These are phyloP conservation scores for Uloborus plumipes DNA, from an alignment of 2,888 invertebrate species.

Conservation along the genomic window DNA sequence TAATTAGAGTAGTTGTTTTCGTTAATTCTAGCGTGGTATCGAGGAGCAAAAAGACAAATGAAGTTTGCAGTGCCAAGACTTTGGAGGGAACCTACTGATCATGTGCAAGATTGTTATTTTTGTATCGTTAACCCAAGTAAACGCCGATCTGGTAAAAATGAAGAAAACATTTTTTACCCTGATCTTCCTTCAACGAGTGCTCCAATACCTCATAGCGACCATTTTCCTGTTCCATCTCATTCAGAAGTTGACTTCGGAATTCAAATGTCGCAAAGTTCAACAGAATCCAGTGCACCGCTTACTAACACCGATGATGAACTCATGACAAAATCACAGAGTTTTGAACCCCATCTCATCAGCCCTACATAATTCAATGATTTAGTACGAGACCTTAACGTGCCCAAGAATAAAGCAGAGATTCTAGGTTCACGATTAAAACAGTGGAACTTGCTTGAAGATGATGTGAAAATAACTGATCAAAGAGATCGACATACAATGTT, in stretches of 20 bases:
- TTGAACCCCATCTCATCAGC: not conserved
- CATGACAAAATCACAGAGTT: not conserved
- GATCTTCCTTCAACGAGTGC: not conserved
- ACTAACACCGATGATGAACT: not conserved
- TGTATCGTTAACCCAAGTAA: slow-evolving; percentile 3
- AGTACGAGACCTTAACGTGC: not conserved
- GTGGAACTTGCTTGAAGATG: slow-evolving; percentile 1
- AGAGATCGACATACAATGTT: not conserved
- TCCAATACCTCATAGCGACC: not conserved
- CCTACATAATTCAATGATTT: not conserved
- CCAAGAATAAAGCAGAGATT: too few relatives aligned
- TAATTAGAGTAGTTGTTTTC: too few relatives aligned
- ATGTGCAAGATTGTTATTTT: not conserved
- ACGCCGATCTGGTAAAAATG: not conserved
- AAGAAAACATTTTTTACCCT: not conserved
- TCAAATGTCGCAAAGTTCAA: not conserved
- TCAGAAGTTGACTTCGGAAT: not conserved
- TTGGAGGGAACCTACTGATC: slow-evolving; percentile 4
- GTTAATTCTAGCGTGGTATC: slow-evolving; percentile 2
- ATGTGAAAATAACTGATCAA: slow-evolving; percentile 7
- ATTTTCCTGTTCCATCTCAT: not conserved
- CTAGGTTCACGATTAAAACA: not conserved
- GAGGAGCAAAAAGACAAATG: not conserved
- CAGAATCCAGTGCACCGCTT: slow-evolving; percentile 1
- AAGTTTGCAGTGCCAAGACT: not conserved